Conservation (phyloP, 2,888 invertebrate species). For the Gastrophysa polygoni region DNA sequence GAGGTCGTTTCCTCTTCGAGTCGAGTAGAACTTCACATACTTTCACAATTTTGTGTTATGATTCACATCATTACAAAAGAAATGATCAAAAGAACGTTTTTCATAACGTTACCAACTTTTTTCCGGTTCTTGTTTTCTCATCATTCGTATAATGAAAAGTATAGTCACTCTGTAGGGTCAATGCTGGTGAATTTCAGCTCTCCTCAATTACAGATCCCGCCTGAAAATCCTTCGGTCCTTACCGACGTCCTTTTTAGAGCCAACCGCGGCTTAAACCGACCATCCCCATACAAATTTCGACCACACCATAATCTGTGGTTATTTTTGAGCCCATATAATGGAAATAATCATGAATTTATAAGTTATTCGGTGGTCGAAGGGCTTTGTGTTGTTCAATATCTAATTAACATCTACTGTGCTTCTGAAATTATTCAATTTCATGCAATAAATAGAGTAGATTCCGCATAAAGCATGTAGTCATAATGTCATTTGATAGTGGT, state of each 20-base stretch:
- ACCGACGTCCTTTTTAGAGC: constrained; percentile 35
- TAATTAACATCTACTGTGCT: constrained; percentile 25
- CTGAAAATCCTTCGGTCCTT: constrained; percentile 31
- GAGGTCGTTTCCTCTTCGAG: no score
- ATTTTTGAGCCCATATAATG: constrained; percentile 41
- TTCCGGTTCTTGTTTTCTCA: no score
- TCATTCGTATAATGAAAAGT: constrained; percentile 45
- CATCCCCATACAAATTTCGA: constrained; percentile 30
- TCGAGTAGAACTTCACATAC: no score
- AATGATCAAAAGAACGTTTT: no score
- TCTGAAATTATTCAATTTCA: constrained; percentile 21
- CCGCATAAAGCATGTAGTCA: constrained; percentile 14
- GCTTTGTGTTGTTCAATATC: constrained; percentile 21
- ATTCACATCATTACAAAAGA: no score
- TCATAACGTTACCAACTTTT: no score
- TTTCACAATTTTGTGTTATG: no score
- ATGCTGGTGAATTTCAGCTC: constrained; percentile 57
- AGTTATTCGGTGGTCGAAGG: constrained; percentile 30
- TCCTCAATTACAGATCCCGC: constrained; percentile 52
- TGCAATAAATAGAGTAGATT: constrained; percentile 25
- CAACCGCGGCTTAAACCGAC: constrained; percentile 29
- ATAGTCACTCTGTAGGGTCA: constrained; percentile 55
- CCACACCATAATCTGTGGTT: constrained; percentile 33
- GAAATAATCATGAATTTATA: constrained; percentile 43
- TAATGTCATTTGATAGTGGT: not conserved